A percentile compares a stretch with the other conserved stretches of the same genome.
Conservation (phyloP, 2,797 vertebrate genomes). For the Poeciliopsis turneri region DNA sequence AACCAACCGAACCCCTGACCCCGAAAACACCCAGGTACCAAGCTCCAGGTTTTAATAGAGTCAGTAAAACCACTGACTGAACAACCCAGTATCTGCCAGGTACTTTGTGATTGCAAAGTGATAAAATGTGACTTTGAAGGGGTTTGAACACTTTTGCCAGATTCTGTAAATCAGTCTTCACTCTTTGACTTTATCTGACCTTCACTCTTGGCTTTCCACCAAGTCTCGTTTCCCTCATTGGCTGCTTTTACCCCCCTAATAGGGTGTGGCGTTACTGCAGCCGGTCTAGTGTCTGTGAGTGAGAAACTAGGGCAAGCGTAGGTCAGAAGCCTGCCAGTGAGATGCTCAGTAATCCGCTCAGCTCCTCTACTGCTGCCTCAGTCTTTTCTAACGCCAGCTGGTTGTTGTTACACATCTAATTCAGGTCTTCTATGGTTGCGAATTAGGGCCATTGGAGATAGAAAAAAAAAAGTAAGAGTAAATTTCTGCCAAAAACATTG, state of each 20-base stretch:
- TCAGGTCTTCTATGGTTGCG: conserved; percentile 16
- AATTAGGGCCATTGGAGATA: too few species aligned
- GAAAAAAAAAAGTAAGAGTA: too few species aligned
- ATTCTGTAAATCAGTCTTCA: conserved; percentile 39
- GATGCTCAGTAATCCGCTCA: conserved; percentile 55
- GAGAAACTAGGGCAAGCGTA: conserved; percentile 52
- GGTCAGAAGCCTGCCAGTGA: conserved; percentile 45
- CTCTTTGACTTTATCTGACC: conserved; percentile 52
- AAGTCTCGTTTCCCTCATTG: conserved; percentile 45
- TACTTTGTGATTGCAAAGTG: neutral
- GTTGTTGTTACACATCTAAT: conserved; percentile 29
- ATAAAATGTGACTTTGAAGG: neutral
- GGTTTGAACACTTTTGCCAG: neutral
- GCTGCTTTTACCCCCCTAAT: conserved; percentile 61
- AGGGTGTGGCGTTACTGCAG: conserved; percentile 49
- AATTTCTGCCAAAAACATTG: too few species aligned
- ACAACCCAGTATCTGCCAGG: neutral
- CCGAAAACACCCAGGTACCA: conserved; percentile 56
- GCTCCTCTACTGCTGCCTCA: conserved; percentile 24
- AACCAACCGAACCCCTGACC: conserved; percentile 34
- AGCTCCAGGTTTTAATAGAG: neutral
- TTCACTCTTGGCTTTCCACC: conserved; percentile 49
- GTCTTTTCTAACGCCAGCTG: conserved; percentile 7
- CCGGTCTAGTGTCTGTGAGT: conserved; percentile 52
- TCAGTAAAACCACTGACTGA: neutral